phyloP scores from a whole-genome alignment of 2,113 vertebrate genomes.

The Lagopus leucura region DNA sequence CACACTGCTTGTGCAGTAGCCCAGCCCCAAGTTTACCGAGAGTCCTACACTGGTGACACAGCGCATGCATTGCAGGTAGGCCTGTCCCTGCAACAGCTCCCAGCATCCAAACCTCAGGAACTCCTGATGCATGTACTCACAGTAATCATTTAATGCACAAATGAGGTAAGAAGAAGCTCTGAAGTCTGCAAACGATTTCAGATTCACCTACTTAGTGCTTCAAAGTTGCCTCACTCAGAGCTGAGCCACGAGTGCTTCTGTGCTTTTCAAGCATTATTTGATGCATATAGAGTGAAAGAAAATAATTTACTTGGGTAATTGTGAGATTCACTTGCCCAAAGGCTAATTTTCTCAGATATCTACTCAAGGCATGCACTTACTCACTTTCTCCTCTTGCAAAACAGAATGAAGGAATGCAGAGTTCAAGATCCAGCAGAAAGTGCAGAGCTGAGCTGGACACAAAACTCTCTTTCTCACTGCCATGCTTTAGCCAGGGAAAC shows the following conservation, averaged over 20 bases:
- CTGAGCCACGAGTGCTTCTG: background rate
- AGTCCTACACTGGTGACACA: background rate
- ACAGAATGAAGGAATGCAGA: background rate
- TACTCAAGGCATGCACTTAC: background rate
- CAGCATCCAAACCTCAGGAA: slow-evolving; percentile 11
- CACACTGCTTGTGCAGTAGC: background rate
- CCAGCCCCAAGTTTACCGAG: background rate
- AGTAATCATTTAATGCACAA: background rate
- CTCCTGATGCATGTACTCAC: background rate
- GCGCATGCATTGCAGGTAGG: background rate
- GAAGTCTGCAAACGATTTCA: slow-evolving; percentile 14
- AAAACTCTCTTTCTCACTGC: background rate
- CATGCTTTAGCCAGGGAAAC: background rate
- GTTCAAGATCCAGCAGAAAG: background rate
- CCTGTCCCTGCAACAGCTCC: background rate
- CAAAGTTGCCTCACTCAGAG: background rate
- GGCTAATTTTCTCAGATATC: background rate
- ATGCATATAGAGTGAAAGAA: background rate
- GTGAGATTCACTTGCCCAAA: background rate
- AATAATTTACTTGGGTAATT: background rate
- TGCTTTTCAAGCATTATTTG: background rate
- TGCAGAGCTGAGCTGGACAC: background rate
- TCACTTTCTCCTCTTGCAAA: background rate
- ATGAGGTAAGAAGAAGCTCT: slow-evolving; percentile 3
- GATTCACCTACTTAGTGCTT: slow-evolving; percentile 20